These are phyloP conservation scores for Tachypleus tridentatus DNA, from an alignment of 1,140 invertebrate species.

Conservation along the genomic window DNA sequence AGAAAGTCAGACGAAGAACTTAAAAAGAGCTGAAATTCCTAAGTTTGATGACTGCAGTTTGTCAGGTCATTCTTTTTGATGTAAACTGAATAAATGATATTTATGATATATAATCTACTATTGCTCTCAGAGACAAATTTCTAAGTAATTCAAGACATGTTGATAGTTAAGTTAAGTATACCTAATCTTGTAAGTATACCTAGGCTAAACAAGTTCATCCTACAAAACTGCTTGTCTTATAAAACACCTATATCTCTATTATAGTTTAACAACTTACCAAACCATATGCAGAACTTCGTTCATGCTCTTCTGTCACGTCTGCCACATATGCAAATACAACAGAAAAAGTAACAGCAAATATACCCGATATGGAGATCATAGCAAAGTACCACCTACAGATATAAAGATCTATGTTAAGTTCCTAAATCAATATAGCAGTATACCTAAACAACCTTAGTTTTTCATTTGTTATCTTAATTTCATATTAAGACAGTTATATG, in stretches of 20 bases:
- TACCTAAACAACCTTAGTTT: not conserved
- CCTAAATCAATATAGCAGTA: not conserved
- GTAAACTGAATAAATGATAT: too few relatives aligned
- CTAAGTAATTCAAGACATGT: not conserved
- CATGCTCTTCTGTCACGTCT: slow-evolving; percentile 95
- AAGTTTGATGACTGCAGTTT: too few relatives aligned
- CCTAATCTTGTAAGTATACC: too few relatives aligned
- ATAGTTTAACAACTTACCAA: slow-evolving; percentile 49
- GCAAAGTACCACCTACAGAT: slow-evolving; percentile 89
- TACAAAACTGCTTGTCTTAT: not conserved
- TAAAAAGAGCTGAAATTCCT: too few relatives aligned
- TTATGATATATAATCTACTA: too few relatives aligned
- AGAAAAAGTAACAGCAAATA: slow-evolving; percentile 97
- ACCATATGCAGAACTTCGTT: slow-evolving; percentile 91
- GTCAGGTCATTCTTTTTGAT: too few relatives aligned
- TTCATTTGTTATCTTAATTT: not conserved
- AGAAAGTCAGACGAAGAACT: too few relatives aligned
- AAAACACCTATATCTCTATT: not conserved
- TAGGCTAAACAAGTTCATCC: too few relatives aligned
- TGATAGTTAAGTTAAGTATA: not conserved
- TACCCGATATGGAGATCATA: slow-evolving; percentile 96
- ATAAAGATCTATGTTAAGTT: not conserved
- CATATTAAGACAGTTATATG: too few relatives aligned
- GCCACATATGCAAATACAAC: slow-evolving; percentile 99
- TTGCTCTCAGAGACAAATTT: too few relatives aligned